Evolutionary conservation across 2,113 vertebrate genomes (phyloP), one percentile per base, ranked within the genome.

Genomic region (Megalops atlanticus): DNA sequence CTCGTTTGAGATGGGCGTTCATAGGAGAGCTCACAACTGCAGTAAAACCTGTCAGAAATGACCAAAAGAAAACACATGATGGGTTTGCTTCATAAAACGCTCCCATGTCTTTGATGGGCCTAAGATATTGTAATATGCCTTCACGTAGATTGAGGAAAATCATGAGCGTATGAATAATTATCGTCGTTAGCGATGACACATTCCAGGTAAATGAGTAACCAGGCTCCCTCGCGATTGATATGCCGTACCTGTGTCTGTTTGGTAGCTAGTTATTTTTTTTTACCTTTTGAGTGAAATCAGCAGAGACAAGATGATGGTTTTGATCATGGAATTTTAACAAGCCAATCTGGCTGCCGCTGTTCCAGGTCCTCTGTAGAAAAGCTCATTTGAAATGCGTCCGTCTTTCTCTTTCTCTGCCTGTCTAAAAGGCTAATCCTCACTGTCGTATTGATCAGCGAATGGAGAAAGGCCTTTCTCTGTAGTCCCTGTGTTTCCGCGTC

Each of bases 281-380:
- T 79, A 70, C 45, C n/a, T 70, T 70, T 79, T 70, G 58, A 24
- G 5, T 70, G 64, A 45, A 79, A 36, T 64, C n/a, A 31, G n/a
- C 4, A 40, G 31, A 71, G 77, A 31, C 64, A 33, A 8, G 64
- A 47, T 71, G 64, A 35, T 35, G 40, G 39, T 16, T 21, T 36
- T 68, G 43, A 71, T 47, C 64, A 35, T 7, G 15, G 41, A 27
- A 79, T 79, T 79, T 69, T 43, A 71, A 43, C 39, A 43, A 43
- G 54, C 49, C 78, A 39, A 74, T 64, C 54, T 64, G 43, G 49
- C 43, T 36, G n/a, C 35, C 4, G 12, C 39, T n/a, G 40, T 18
- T 43, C 36, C 54, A 41, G 35, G 4, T 74, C 47, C 74, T 27
- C 38, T 2, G 52, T 35, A 40, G 47, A 41, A 47, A 79, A 71